These are phyloP conservation scores for Thymelicus acteon DNA, from an alignment of 2,888 invertebrate species.

Conservation along the genomic window DNA sequence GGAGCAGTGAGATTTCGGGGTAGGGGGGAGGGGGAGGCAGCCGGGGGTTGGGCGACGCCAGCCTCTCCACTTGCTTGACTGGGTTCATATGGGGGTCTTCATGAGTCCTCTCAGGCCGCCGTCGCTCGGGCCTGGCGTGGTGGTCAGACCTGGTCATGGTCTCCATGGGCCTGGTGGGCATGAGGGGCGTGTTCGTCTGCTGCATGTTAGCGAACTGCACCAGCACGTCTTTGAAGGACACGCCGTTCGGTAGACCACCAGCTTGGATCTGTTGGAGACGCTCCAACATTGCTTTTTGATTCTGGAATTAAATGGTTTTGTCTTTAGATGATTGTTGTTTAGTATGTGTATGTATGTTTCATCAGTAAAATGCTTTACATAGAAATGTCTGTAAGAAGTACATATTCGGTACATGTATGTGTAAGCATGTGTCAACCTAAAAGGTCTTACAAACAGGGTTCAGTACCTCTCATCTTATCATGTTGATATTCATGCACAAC, in stretches of 20 bases:
- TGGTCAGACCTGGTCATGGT: conserved; percentile 65
- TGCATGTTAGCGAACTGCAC: conserved; percentile 89
- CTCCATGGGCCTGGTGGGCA: conserved; percentile 66
- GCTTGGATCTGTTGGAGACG: conserved; percentile 80
- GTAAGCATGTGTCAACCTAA: too few relatives aligned
- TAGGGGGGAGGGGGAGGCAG: conserved; percentile 88
- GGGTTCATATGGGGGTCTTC: conserved; percentile 54
- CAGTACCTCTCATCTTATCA: too few relatives aligned
- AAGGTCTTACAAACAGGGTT: too few relatives aligned
- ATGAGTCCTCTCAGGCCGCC: conserved; percentile 57
- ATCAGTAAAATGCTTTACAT: too few relatives aligned
- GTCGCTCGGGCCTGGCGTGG: conserved; percentile 61
- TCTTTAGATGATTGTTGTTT: not conserved
- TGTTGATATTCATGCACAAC: too few relatives aligned
- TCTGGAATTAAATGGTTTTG: conserved; percentile 56
- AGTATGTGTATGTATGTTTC: not conserved
- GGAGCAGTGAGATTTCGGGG: conserved; percentile 92
- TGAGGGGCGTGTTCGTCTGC: conserved; percentile 63
- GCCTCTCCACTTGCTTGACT: conserved; percentile 64
- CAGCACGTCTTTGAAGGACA: conserved; percentile 89
- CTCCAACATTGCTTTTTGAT: conserved; percentile 78
- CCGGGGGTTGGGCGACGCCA: conserved; percentile 69
- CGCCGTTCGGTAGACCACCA: conserved; percentile 71
- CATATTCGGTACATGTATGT: too few relatives aligned
- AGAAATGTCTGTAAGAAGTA: too few relatives aligned